Base-by-base conservation (phyloP, 2,888 invertebrate species). In the Andricus curvator region DNA sequence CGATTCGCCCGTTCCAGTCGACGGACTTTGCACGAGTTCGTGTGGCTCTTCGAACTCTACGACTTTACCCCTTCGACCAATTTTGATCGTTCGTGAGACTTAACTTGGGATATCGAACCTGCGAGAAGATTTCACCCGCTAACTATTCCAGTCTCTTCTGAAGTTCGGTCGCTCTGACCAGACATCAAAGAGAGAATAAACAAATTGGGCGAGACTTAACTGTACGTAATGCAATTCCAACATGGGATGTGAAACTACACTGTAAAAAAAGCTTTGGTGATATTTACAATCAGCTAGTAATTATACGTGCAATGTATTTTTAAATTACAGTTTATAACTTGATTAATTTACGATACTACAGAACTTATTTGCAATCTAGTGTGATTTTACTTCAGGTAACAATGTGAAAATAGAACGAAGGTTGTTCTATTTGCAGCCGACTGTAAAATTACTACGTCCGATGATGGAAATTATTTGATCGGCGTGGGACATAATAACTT, bases 121-220 rank as follows among this genome's bases (percentile, higher is more conserved):
- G 33, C n/a, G 33, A 74, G 74, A 33, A 74, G 33, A 51, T 37
- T 51, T 56, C 33, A 74, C 56, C 56, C 74, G 74, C 48, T 64
- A 33, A 74, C 80, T 77, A 79, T 81, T 79, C 82, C 76, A 76
- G 85, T 83, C 87, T 84, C 89, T 56, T 89, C 86, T 88, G 89
- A 89, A 90, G 91, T 90, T 89, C 85, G 86, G 81, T 87, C 83
- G 86, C 83, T 80, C 81, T 82, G 80, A 82, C 83, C 81, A 80
- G 90, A 91, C 91, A 91, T 91, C 91, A 91, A 91, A 91, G 91
- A 90, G 90, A 90, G 88, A 88, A 86, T 89, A 90, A 90, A 91
- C 90, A 90, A 89, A 90, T 90, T 83, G 88, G 87, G 87, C 87
- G 88, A 87, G 86, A 87, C 87, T 84, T 87, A 85, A 78, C 81